These are phyloP conservation scores for Lampris megalopsis DNA, from an alignment of 2,113 vertebrate genomes.

Conservation along the genomic window DNA sequence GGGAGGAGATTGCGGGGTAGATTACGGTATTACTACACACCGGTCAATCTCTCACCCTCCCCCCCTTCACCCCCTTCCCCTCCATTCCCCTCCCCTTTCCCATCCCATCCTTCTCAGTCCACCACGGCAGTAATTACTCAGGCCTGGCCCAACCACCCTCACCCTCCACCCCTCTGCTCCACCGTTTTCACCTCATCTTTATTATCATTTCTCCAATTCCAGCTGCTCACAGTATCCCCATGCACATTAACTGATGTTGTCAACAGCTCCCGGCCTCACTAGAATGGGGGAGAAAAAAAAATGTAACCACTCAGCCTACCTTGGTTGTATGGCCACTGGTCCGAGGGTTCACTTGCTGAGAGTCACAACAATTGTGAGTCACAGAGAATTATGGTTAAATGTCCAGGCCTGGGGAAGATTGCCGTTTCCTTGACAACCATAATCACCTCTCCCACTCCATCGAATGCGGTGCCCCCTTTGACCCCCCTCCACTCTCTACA, in stretches of 20 bases:
- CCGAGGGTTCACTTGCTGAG: constrained; percentile 2
- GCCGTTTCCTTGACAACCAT: constrained; percentile 70
- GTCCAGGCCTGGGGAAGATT: constrained; percentile 64
- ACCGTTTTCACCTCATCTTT: background rate
- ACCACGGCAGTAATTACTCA: constrained; percentile 39
- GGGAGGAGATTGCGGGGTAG: constrained; percentile 41
- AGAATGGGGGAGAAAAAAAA: constrained; percentile 5
- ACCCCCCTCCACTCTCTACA: constrained; percentile 28
- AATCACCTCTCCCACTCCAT: constrained; percentile 30
- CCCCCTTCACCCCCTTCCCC: constrained; percentile 19
- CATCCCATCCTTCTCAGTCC: constrained; percentile 14
- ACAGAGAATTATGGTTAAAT: constrained; percentile 60
- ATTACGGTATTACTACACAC: constrained; percentile 53
- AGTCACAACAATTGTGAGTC: constrained; percentile 25
- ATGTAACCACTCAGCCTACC: background rate
- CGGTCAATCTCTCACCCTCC: constrained; percentile 56
- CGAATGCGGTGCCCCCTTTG: constrained; percentile 36
- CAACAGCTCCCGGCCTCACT: background rate
- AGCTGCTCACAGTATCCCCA: background rate
- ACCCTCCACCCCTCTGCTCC: constrained; percentile 4
- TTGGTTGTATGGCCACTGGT: too few relatives aligned
- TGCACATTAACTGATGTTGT: constrained; percentile 12
- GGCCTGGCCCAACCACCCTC: constrained; percentile 43
- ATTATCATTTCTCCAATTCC: constrained; percentile 21
- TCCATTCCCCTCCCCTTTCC: background rate